A percentile compares a stretch with the other conserved stretches of the same genome.
Evolutionary conservation across 2,888 invertebrate genomes (phyloP).

Genomic region (Teinopalpus imperialis): DNA sequence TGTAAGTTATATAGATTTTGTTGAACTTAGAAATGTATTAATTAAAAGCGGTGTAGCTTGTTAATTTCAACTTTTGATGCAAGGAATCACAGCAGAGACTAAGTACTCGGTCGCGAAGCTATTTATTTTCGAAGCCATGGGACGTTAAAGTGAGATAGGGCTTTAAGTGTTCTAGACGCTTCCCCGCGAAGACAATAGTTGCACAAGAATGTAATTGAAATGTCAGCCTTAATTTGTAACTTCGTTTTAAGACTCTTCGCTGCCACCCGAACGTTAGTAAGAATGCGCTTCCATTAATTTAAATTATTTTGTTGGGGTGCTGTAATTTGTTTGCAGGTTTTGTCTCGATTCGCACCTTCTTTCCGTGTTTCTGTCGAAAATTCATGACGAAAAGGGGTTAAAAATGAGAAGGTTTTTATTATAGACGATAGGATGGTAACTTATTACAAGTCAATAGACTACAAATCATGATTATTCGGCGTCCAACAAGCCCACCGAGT

Average conservation of each 20-base stretch:
- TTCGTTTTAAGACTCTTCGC: constrained; percentile 51
- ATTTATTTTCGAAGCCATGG: constrained; percentile 27
- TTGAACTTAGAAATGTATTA: no score
- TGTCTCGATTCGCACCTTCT: constrained; percentile 45
- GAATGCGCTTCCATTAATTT: constrained; percentile 55
- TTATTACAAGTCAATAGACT: no score
- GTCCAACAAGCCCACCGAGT: no score
- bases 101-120: constrained; percentile 22
- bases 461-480: no score
- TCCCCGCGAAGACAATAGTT: constrained; percentile 58
- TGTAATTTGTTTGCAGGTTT: constrained; percentile 52
- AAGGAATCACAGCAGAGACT: constrained; percentile 14
- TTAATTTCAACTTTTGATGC: constrained; percentile 25
- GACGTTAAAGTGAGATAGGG: constrained; percentile 27
- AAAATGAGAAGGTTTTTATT: no score
- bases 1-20: no score
- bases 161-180: constrained; percentile 31
- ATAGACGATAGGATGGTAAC: no score
- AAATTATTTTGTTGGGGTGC: constrained; percentile 49
- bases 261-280: constrained; percentile 42
- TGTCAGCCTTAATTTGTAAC: constrained; percentile 70
- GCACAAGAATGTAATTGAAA: constrained; percentile 78
- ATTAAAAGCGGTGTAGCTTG: constrained; percentile 10
- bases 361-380: constrained; percentile 8
- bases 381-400: constrained; percentile 1